phyloP scores from a whole-genome alignment of 2,113 vertebrate species.

The Pteropus alecto region DNA sequence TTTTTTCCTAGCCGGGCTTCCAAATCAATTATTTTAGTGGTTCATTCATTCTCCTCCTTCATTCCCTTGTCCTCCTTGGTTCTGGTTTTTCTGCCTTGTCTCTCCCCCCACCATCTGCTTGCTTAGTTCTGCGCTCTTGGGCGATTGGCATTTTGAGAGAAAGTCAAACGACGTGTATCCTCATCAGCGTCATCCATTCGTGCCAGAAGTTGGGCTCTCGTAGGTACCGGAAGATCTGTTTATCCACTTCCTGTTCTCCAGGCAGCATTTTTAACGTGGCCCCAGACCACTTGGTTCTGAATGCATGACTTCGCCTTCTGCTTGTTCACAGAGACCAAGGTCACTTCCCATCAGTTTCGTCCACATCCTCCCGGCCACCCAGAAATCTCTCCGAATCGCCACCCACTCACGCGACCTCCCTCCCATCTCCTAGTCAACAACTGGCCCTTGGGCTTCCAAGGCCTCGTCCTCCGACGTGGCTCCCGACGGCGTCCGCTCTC shows the following conservation, averaged over 20 bases:
- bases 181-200: background rate
- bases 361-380: background rate
- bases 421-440: background rate
- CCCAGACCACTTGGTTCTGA: background rate
- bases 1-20: background rate
- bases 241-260: background rate
- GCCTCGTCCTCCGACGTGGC: background rate
- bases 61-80: background rate
- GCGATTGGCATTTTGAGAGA: background rate
- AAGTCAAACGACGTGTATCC: background rate
- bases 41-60: background rate
- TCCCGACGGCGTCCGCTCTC: background rate
- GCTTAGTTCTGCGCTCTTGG: background rate
- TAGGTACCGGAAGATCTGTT: background rate
- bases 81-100: background rate
- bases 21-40: background rate
- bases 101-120: background rate
- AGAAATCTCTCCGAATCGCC: background rate
- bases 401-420: background rate
- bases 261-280: background rate
- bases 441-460: background rate
- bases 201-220: background rate
- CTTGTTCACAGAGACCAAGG: too few relatives aligned
- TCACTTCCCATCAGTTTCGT: background rate
- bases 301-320: background rate